Conservation (phyloP, 2,113 vertebrate species). For the Lates calcarifer region DNA sequence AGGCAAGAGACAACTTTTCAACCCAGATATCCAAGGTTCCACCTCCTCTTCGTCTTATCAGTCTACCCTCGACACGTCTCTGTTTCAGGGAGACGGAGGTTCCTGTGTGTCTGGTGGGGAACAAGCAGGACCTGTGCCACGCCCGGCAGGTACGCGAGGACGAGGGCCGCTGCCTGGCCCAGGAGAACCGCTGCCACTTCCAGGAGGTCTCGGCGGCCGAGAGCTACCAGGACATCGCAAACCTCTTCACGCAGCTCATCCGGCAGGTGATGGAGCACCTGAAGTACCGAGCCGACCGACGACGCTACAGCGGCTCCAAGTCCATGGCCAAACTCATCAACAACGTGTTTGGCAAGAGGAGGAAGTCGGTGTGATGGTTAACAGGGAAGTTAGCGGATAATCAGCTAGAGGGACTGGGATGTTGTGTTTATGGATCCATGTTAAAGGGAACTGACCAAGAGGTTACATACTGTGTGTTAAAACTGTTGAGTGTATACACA, state of each 20-base stretch:
- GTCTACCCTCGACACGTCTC: neutral
- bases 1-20: too few species aligned
- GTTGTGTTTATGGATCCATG: neutral
- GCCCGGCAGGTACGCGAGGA: slow-evolving; percentile 83
- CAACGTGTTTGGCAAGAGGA: slow-evolving; percentile 86
- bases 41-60: neutral
- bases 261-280: slow-evolving; percentile 82
- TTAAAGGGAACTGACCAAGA: slow-evolving; percentile 6
- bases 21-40: too few species aligned
- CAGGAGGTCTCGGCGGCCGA: slow-evolving; percentile 86
- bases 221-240: slow-evolving; percentile 83
- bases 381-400: neutral
- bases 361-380: slow-evolving; percentile 82
- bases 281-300: slow-evolving; percentile 78
- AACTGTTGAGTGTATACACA: slow-evolving; percentile 1
- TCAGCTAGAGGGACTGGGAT: slow-evolving; percentile 4
- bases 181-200: slow-evolving; percentile 82
- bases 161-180: slow-evolving; percentile 80
- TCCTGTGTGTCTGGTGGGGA: slow-evolving; percentile 84
- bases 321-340: slow-evolving; percentile 87
- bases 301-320: slow-evolving; percentile 85
- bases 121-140: slow-evolving; percentile 86
- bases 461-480: neutral
- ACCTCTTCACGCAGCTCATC: slow-evolving; percentile 84
- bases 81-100: slow-evolving; percentile 76